Conservation (phyloP, 2,888 invertebrate species). For the Napeogenes inachia region DNA sequence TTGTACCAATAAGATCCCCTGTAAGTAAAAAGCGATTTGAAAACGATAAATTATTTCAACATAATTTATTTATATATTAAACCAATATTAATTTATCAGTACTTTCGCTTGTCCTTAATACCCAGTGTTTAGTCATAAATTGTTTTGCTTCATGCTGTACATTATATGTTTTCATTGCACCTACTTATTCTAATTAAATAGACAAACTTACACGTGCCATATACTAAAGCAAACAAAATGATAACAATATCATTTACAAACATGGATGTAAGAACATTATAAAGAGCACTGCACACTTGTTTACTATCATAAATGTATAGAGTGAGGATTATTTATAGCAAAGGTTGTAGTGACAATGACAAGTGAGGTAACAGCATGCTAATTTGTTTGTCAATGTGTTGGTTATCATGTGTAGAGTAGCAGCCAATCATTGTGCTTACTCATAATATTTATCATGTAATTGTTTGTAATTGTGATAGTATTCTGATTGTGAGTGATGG, state of each 20-base stretch:
- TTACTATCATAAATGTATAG: constrained; percentile 32
- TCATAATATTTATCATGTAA: constrained; percentile 47
- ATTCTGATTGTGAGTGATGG: constrained; percentile 71
- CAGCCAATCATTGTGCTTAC: constrained; percentile 61
- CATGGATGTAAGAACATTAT: constrained; percentile 17
- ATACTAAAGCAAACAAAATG: constrained; percentile 19
- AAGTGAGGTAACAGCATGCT: constrained; percentile 61
- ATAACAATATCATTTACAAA: constrained; percentile 21
- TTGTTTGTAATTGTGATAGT: constrained; percentile 50
- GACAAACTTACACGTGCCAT: constrained; percentile 11
- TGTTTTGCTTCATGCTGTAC: neutral
- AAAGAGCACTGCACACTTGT: constrained; percentile 24
- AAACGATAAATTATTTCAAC: neutral
- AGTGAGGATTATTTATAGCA: constrained; percentile 50
- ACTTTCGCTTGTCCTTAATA: constrained; percentile 1
- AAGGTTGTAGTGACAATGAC: constrained; percentile 50
- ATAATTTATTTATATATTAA: constrained; percentile 8
- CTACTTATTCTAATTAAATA: constrained; percentile 11
- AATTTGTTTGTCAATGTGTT: constrained; percentile 71
- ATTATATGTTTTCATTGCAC: constrained; percentile 1
- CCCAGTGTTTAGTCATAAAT: neutral
- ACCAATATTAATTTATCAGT: neutral
- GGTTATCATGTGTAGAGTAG: constrained; percentile 56
- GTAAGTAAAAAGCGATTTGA: constrained; percentile 63
- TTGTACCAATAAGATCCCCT: constrained; percentile 75